Conservation (phyloP, 1,140 invertebrate genomes). For the Glossosoma conforme region DNA sequence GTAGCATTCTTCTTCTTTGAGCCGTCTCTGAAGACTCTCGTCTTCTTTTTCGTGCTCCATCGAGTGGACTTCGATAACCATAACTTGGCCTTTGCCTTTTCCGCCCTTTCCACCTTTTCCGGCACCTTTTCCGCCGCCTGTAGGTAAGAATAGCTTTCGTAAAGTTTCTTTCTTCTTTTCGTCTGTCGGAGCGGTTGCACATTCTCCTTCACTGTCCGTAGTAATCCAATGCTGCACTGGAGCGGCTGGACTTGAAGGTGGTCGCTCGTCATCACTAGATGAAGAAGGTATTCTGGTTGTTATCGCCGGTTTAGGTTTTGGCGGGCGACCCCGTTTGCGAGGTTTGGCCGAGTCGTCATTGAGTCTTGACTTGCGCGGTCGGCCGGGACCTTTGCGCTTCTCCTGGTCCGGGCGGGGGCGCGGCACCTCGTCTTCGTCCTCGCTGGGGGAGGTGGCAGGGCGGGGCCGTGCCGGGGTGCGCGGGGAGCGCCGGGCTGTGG, state of each 20-base stretch:
- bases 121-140: constrained; percentile 52
- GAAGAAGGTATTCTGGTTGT: constrained; percentile 37
- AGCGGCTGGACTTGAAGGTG: constrained; percentile 29
- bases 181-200: constrained; percentile 34
- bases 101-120: constrained; percentile 59
- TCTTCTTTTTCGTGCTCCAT: constrained; percentile 29
- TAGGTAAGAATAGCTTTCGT: constrained; percentile 51
- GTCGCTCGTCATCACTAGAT: constrained; percentile 44
- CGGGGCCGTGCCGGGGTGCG: constrained; percentile 16
- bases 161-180: constrained; percentile 58
- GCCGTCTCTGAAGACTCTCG: constrained; percentile 14
- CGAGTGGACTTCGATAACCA: constrained; percentile 44
- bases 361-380: constrained; percentile 17
- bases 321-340: constrained; percentile 37
- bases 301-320: constrained; percentile 35
- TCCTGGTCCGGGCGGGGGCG: constrained; percentile 13
- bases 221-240: constrained; percentile 12
- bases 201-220: constrained; percentile 24
- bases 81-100: constrained; percentile 58
- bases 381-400: constrained; percentile 15
- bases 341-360: constrained; percentile 25
- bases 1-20: constrained; percentile 17
- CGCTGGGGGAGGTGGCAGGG: constrained; percentile 24
- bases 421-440: constrained; percentile 25
- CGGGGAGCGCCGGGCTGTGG: constrained; percentile 11